These are phyloP conservation scores for Heliconius ismenius DNA, from an alignment of 2,888 invertebrate genomes.

Conservation along the genomic window DNA sequence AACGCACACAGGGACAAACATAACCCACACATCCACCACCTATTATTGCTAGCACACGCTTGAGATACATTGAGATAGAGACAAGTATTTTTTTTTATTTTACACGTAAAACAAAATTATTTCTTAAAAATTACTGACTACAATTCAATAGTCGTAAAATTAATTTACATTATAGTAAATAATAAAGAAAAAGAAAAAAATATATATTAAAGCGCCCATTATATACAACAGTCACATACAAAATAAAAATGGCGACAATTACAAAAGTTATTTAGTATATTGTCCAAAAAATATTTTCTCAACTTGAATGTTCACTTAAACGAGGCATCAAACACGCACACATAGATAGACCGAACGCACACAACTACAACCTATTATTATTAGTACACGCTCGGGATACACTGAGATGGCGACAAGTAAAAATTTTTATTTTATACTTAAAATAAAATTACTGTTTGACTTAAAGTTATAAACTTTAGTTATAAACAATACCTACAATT, in stretches of 20 bases:
- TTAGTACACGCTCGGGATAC: conserved; percentile 50
- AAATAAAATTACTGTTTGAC: not conserved
- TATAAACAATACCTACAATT: too few species aligned
- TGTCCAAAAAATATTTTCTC: not conserved
- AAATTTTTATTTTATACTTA: conserved; percentile 45
- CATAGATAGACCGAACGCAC: conserved; percentile 50
- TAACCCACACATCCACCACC: not conserved
- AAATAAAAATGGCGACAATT: not conserved
- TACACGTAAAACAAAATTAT: not conserved
- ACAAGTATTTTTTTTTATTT: not conserved
- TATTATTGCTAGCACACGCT: not conserved
- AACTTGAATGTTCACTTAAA: conserved; percentile 24
- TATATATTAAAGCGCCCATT: too few species aligned
- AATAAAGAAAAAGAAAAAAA: too few species aligned
- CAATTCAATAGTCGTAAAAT: too few species aligned
- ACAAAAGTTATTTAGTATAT: not conserved
- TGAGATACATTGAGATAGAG: not conserved
- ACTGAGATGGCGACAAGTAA: conserved; percentile 56
- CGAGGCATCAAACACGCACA: conserved; percentile 49
- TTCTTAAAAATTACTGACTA: too few species aligned
- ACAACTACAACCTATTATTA: conserved; percentile 52
- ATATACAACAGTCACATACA: not conserved
- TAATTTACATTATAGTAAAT: too few species aligned
- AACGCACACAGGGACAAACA: not conserved
- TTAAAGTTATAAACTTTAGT: not conserved